Conservation (phyloP, 92 coral and sea anemone genomes). For the Palythoa grandiflora region DNA sequence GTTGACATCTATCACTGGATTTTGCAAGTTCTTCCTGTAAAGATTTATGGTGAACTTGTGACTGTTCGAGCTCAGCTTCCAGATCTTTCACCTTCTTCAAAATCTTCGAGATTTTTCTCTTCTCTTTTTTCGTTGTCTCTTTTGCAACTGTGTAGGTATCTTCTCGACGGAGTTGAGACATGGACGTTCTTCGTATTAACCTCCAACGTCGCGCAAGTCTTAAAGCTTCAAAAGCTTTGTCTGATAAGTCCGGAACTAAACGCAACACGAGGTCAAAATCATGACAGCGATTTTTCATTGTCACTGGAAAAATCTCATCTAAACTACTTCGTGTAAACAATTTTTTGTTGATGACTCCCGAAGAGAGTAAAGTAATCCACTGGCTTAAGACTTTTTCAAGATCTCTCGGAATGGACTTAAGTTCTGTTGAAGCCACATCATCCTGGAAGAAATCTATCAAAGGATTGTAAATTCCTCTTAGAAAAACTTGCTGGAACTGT, state of each 20-base stretch:
- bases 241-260: conserved; percentile 88
- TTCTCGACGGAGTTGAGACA: conserved; percentile 64
- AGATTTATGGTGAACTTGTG: conserved; percentile 74
- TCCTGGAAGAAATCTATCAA: conserved; percentile 81
- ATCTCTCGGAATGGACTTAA: conserved; percentile 75
- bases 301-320: conserved; percentile 77
- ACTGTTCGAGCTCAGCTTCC: conserved; percentile 79
- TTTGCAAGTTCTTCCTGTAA: conserved; percentile 80
- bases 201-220: conserved; percentile 94
- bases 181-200: conserved; percentile 72
- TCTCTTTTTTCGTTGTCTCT: conserved; percentile 46
- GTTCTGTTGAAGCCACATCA: conserved; percentile 56
- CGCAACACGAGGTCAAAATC: conserved; percentile 88
- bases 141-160: conserved; percentile 76
- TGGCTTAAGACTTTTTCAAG: conserved; percentile 77
- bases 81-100: conserved; percentile 63
- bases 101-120: conserved; percentile 59
- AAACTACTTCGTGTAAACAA: conserved; percentile 77
- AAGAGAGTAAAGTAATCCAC: conserved; percentile 78
- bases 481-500: conserved; percentile 69
- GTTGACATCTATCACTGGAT: conserved; percentile 79
- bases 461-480: conserved; percentile 78
- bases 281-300: conserved; percentile 81
- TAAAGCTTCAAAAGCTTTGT: conserved; percentile 90
- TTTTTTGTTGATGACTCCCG: conserved; percentile 84